These are phyloP conservation scores for Ceuthmochares aereus DNA, from an alignment of 2,113 vertebrate genomes.

Conservation along the genomic window DNA sequence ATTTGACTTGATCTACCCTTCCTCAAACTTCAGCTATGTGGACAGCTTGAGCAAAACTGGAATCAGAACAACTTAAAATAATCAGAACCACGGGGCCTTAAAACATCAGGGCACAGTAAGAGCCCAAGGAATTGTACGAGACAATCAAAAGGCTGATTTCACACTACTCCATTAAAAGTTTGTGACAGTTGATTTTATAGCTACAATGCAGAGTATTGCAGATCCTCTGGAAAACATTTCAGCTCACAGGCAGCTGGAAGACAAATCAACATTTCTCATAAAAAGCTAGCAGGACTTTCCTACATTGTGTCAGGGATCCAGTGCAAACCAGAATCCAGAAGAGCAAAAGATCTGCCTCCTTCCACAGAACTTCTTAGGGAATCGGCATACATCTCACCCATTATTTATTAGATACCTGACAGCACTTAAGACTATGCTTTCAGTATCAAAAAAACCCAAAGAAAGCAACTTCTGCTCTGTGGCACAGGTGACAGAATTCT, in stretches of 20 bases:
- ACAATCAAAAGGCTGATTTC: not conserved
- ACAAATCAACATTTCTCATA: not conserved
- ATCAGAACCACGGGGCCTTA: not conserved
- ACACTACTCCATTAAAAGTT: not conserved
- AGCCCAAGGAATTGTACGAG: not conserved
- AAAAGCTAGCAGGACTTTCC: not conserved
- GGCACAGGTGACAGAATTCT: slow-evolving; percentile 48
- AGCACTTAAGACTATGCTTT: slow-evolving; percentile 30
- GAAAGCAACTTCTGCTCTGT: slow-evolving; percentile 5
- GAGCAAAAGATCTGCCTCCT: not conserved
- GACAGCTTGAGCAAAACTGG: not conserved
- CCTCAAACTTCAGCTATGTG: not conserved
- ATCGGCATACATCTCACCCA: slow-evolving; percentile 16
- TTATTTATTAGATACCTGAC: slow-evolving; percentile 66
- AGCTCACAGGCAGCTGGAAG: not conserved
- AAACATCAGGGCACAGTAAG: not conserved
- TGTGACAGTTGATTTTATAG: not conserved
- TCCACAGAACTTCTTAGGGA: not conserved
- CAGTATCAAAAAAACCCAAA: slow-evolving; percentile 8
- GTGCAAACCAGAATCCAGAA: not conserved
- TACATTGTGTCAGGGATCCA: not conserved
- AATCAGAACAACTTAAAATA: not conserved
- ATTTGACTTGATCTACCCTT: not conserved
- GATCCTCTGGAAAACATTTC: not conserved
- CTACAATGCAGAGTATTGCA: not conserved